Conservation (phyloP, 2,888 invertebrate species). For the Parapristionchus giblindavisi region DNA sequence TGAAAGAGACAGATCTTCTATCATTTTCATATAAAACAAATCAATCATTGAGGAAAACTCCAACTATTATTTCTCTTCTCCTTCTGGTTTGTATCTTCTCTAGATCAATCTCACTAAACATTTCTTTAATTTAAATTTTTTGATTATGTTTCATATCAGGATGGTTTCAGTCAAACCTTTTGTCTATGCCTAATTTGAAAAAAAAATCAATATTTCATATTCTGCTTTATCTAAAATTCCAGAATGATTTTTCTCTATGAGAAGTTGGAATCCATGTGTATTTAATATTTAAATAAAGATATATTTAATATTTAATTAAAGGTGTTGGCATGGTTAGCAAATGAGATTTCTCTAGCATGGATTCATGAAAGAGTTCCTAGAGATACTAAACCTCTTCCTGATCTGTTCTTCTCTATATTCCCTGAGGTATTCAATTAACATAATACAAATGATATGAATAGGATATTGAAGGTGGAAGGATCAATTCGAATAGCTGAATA, state of each 20-base stretch:
- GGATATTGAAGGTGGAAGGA: conserved; percentile 47
- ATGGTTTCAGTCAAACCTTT: no score
- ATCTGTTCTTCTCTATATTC: conserved; percentile 63
- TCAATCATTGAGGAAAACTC: conserved; percentile 43
- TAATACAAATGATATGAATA: background rate
- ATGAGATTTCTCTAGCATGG: conserved; percentile 64
- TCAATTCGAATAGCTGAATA: conserved; percentile 63
- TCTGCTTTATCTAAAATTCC: no score
- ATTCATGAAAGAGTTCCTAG: conserved; percentile 67
- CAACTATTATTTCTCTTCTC: conserved; percentile 48
- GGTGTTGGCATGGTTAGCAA: conserved; percentile 60
- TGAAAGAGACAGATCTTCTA: conserved; percentile 17
- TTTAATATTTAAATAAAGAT: background rate
- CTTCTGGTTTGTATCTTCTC: conserved; percentile 48
- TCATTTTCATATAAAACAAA: background rate
- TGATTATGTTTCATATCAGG: background rate
- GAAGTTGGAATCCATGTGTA: background rate
- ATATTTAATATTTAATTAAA: conserved; percentile 39
- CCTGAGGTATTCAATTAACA: conserved; percentile 51
- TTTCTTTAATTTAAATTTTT: conserved; percentile 2
- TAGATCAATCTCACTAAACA: no score
- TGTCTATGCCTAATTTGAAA: no score
- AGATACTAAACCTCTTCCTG: conserved; percentile 61
- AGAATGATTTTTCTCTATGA: background rate
- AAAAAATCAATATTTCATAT: no score